Evolutionary conservation across 2,113 vertebrate genomes (phyloP).

Genomic region (Microcebus lehilahytsara): DNA sequence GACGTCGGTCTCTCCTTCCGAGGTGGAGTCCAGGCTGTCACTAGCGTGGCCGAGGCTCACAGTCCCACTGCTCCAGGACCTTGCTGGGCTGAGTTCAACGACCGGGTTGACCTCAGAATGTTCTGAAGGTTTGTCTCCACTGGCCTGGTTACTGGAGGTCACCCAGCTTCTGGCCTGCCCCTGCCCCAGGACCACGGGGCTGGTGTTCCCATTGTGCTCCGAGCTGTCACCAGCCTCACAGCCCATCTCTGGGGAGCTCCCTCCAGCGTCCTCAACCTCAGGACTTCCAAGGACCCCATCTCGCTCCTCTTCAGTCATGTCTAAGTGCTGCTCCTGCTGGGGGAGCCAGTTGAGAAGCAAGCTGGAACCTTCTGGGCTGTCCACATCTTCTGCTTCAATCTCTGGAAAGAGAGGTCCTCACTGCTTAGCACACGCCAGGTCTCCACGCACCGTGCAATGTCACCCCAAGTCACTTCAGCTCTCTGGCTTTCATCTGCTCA

Average conservation of each 20-base stretch:
- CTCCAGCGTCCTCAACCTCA: background rate
- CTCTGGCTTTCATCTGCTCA: background rate
- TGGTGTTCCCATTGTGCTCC: background rate
- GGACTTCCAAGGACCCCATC: background rate
- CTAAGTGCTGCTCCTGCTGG: conserved; percentile 39
- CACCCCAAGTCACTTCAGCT: background rate
- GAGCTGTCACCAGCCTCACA: conserved; percentile 36
- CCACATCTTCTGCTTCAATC: conserved; percentile 66
- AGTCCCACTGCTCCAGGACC: conserved; percentile 60
- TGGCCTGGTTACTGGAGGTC: background rate
- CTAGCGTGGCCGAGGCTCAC: background rate
- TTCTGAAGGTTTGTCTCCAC: conserved; percentile 28
- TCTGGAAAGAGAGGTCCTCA: conserved; percentile 74
- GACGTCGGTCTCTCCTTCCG: conserved; percentile 41
- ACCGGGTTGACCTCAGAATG: conserved; percentile 58
- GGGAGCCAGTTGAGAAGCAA: conserved; percentile 54
- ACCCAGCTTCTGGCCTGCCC: background rate
- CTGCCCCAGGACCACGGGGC: background rate
- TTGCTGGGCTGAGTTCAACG: background rate
- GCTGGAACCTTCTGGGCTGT: conserved; percentile 31
- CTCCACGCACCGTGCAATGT: background rate
- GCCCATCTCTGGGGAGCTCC: background rate
- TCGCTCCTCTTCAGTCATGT: conserved; percentile 76
- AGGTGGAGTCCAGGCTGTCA: conserved; percentile 26
- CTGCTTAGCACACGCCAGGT: background rate